These are phyloP conservation scores for Sinocyclocheilus grahami DNA, from an alignment of 2,113 vertebrate genomes.

Conservation along the genomic window DNA sequence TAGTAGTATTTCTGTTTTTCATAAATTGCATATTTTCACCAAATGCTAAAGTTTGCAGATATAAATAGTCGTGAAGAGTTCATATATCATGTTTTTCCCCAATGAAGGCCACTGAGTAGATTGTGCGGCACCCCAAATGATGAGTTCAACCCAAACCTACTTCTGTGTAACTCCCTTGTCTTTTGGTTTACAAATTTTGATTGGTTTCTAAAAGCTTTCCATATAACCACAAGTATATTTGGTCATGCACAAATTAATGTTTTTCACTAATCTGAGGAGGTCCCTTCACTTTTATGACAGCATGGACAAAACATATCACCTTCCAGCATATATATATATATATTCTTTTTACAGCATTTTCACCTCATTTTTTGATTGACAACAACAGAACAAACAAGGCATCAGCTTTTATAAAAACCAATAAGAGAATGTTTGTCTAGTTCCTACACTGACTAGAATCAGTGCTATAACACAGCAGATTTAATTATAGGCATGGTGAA, in stretches of 20 bases:
- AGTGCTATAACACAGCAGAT: slow-evolving; percentile 60
- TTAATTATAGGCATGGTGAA: slow-evolving; percentile 65
- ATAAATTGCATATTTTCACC: slow-evolving; percentile 73
- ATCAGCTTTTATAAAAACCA: slow-evolving; percentile 45
- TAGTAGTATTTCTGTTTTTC: slow-evolving; percentile 43
- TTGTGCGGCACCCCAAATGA: neutral
- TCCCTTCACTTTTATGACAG: slow-evolving; percentile 30
- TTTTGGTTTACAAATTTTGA: slow-evolving; percentile 28
- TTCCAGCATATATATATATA: slow-evolving; percentile 44
- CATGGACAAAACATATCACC: neutral
- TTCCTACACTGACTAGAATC: slow-evolving; percentile 20
- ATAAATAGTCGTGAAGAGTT: slow-evolving; percentile 47
- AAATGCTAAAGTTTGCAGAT: slow-evolving; percentile 25
- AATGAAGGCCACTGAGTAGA: slow-evolving; percentile 30
- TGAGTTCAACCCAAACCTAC: neutral
- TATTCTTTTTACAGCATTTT: slow-evolving; percentile 39
- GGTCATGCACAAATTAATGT: slow-evolving; percentile 65
- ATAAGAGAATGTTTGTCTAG: slow-evolving; percentile 42
- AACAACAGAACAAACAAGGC: slow-evolving; percentile 49
- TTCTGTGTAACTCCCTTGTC: neutral
- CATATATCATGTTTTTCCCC: neutral
- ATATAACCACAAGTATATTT: slow-evolving; percentile 58
- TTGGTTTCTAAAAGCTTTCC: neutral
- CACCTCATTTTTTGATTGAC: slow-evolving; percentile 40
- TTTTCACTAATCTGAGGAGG: slow-evolving; percentile 57